Evolutionary conservation across 1,140 invertebrate species (phyloP).

Genomic region (Dendrolimus kikuchii): DNA sequence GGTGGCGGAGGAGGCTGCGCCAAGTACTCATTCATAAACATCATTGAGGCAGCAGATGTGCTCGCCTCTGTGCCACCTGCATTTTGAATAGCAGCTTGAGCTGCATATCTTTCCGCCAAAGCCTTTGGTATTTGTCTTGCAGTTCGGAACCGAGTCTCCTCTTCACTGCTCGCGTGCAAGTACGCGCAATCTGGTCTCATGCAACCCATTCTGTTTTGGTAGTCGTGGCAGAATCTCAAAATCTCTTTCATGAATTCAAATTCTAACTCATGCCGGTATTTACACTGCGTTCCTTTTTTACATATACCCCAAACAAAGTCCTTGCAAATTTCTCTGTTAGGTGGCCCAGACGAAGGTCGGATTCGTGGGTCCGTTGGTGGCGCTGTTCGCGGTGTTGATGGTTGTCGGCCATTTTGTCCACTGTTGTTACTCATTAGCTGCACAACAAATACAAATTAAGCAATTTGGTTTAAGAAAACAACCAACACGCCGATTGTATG

Average conservation of each 20-base stretch:
- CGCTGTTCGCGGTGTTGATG: conserved; percentile 20
- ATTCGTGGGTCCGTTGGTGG: conserved; percentile 12
- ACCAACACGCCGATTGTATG: too few relatives aligned
- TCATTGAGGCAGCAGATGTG: conserved; percentile 14
- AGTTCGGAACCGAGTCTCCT: conserved; percentile 36
- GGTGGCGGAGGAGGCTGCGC: conserved; percentile 15
- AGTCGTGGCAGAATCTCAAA: conserved; percentile 48
- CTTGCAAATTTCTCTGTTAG: conserved; percentile 29
- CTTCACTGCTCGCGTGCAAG: conserved; percentile 40
- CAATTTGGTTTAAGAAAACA: not conserved
- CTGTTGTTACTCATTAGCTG: conserved; percentile 30
- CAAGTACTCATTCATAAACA: conserved; percentile 27
- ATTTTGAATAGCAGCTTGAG: conserved; percentile 23
- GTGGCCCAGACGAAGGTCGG: conserved; percentile 11
- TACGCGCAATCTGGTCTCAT: conserved; percentile 38
- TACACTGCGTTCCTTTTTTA: conserved; percentile 36
- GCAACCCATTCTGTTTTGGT: conserved; percentile 43
- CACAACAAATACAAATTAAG: not conserved
- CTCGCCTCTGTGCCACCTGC: conserved; percentile 16
- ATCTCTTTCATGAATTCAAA: conserved; percentile 45
- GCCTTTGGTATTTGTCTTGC: conserved; percentile 34
- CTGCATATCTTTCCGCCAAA: conserved; percentile 33
- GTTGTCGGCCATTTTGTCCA: conserved; percentile 35
- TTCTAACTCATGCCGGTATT: conserved; percentile 37
- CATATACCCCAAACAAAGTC: conserved; percentile 45